These are phyloP conservation scores for Gymnoscopelus microlampas DNA, from an alignment of 2,797 vertebrate species.

Conservation along the genomic window DNA sequence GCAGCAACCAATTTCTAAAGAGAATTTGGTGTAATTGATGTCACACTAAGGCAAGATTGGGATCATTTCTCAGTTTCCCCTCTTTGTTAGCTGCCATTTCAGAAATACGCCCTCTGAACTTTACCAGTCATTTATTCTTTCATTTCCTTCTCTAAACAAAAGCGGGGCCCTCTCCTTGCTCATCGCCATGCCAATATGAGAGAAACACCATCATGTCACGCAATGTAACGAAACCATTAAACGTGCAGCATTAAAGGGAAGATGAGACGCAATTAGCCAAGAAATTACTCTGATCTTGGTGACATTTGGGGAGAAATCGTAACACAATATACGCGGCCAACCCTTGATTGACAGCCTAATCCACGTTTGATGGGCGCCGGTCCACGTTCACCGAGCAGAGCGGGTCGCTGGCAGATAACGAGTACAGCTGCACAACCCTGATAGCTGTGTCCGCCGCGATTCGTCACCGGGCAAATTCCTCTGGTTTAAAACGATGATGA, in stretches of 20 bases:
- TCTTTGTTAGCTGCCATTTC: conserved; percentile 80
- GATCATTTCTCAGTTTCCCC: conserved; percentile 77
- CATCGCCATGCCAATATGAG: conserved; percentile 66
- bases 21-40: conserved; percentile 78
- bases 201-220: conserved; percentile 89
- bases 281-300: conserved; percentile 99
- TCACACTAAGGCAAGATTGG: conserved; percentile 73
- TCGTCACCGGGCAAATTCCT: conserved; percentile 98
- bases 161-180: conserved; percentile 66
- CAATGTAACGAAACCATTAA: conserved; percentile 98
- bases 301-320: conserved; percentile 99
- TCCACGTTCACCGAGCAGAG: conserved; percentile 91
- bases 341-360: conserved; percentile 99
- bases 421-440: conserved; percentile 99
- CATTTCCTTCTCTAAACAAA: conserved; percentile 81
- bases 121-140: conserved; percentile 79
- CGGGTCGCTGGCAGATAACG: conserved; percentile 95
- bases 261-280: conserved; percentile 99
- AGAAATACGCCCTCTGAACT: conserved; percentile 79
- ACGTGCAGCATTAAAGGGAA: conserved; percentile 94
- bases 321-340: conserved; percentile 93
- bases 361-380: conserved; percentile 96
- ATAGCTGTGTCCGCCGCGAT: conserved; percentile 94
- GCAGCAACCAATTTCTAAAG: conserved; percentile 63
- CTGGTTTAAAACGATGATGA: conserved; percentile 99